Evolutionary conservation across 1,140 invertebrate genomes (phyloP), one percentile per base, ranked within the genome.

Genomic region (Heterodera carotae): DNA sequence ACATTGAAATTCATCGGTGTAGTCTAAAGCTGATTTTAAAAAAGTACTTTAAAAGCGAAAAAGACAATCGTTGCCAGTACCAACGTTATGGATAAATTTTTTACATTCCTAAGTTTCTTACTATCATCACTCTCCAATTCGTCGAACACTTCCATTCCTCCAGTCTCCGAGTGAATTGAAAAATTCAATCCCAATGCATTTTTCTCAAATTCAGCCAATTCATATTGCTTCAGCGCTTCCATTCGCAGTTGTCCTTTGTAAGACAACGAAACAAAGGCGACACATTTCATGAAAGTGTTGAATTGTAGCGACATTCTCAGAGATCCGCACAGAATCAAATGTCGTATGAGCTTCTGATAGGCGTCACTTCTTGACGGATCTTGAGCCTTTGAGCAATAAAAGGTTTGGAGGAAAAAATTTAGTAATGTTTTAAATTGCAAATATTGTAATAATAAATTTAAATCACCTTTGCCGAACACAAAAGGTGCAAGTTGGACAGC

Each of bases 271-370:
- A 34, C 62, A 22, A 31, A 66, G 15, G 62, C 62, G 29, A 27
- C 29, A 27, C 62, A 66, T 18, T n/a, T 1, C 33, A 31, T 66
- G 62, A 31, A 66, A n/a, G 62, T 6, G 22, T 66, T 66, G 29
- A 66, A 29, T 31, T 29, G 29, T 7, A 66, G 22, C 8, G 18
- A 27, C 29, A 66, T 29, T 34, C 62, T 29, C 15, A 66, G 27
- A 66, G 15, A 27, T 15, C 62, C 62, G n/a, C n/a, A 66, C n/a
- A 66, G 62, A 34, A 66, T 34, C 62, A 66, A 34, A 31, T 6
- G 27, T 29, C 33, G 62, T 10, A 31, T 66, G 12, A 66, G 62
- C 62, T 66, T 66, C 29, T 66, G 27, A 34, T 66, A 66, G 62
- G 48, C 39, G 12, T 8, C 39, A 43, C 39, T 56, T 56, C 4